Percentiles rank a stretch among this genome's conserved stretches.
These are phyloP conservation scores for Caenorhabditis brenneri DNA, from an alignment of 1,140 invertebrate species.

Conservation along the genomic window DNA sequence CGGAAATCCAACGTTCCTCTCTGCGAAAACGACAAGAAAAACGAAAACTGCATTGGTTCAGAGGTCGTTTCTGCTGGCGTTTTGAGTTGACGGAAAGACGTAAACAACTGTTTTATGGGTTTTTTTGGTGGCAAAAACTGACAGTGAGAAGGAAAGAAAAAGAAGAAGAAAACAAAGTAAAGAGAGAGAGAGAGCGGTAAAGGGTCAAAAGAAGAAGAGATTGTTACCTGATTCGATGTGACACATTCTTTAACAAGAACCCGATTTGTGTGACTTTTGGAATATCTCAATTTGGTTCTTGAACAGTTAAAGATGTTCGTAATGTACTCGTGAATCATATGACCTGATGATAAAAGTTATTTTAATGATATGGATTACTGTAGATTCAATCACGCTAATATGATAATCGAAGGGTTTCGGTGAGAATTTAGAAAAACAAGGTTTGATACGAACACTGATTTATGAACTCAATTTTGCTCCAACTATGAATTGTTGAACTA, in stretches of 20 bases:
- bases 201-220: conserved; percentile 18
- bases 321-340: background rate
- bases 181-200: background rate
- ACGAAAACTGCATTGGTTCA: background rate
- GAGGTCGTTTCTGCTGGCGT: conserved; percentile 1
- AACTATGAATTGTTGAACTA: too few species aligned
- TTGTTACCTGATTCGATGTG: conserved; percentile 34
- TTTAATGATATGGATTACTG: background rate
- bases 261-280: background rate
- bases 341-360: background rate
- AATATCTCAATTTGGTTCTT: background rate
- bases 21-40: too few species aligned
- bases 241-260: background rate
- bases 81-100: background rate
- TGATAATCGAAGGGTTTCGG: background rate
- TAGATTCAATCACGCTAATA: too few species aligned
- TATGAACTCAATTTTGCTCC: too few species aligned
- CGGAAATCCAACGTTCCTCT: conserved; percentile 4
- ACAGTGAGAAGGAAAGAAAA: background rate
- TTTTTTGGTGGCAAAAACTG: conserved; percentile 28
- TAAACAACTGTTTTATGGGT: conserved; percentile 35
- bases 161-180: background rate
- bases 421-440: background rate
- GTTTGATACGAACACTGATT: too few species aligned
- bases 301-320: background rate